Conservation (phyloP, 2,797 vertebrate species). For the Cryptoblepharus egeriae region DNA sequence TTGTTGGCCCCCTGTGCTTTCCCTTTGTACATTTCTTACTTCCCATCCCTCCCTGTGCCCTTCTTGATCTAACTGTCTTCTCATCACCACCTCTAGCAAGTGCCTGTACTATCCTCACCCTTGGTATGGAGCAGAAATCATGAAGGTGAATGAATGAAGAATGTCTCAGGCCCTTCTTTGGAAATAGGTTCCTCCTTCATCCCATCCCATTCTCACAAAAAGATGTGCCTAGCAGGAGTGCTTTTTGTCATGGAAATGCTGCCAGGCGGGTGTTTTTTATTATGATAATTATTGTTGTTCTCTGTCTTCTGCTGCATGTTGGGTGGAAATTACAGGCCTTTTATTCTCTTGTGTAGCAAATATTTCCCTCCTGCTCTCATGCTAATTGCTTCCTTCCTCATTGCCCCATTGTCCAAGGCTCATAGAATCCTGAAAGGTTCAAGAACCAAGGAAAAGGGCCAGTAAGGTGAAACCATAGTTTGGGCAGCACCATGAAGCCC, state of each 20-base stretch:
- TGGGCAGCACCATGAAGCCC: not conserved
- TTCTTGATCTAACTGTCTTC: not conserved
- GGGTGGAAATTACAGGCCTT: slow-evolving; percentile 43
- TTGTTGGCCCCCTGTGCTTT: not conserved
- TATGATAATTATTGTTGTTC: slow-evolving; percentile 39
- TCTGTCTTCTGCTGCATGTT: slow-evolving; percentile 20
- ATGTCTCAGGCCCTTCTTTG: not conserved
- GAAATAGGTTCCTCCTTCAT: not conserved
- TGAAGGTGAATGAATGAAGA: not conserved
- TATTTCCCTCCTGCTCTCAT: slow-evolving; percentile 11
- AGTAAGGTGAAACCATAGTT: not conserved
- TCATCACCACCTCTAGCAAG: not conserved
- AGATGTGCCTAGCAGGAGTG: not conserved
- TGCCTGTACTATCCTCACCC: not conserved
- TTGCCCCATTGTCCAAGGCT: slow-evolving; percentile 6
- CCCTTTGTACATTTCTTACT: not conserved
- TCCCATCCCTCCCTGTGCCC: not conserved
- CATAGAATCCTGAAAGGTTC: not conserved
- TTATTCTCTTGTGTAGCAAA: slow-evolving; percentile 28
- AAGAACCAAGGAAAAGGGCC: not conserved
- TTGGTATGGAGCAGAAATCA: not conserved
- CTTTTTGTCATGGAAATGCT: not conserved
- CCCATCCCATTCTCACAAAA: slow-evolving; percentile 1
- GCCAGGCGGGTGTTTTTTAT: not conserved
- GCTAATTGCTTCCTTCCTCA: slow-evolving; percentile 19